Evolutionary conservation across 2,797 vertebrate species (phyloP).

Genomic region (Lithobates pipiens): DNA sequence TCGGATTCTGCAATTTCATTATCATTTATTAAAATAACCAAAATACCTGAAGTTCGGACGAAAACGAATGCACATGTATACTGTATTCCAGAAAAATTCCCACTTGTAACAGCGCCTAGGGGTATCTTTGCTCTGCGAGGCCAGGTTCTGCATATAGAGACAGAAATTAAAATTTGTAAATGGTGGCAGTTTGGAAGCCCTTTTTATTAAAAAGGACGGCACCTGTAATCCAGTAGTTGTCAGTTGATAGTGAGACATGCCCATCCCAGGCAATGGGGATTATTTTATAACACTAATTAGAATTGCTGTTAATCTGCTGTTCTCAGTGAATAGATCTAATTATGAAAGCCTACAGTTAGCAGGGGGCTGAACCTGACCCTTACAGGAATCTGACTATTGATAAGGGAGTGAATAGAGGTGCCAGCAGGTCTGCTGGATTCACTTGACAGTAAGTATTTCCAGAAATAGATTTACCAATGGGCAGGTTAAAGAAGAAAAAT

Average conservation of each 20-base stretch:
- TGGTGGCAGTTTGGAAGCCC: background rate
- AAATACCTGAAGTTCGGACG: too few relatives aligned
- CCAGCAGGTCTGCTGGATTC: constrained; percentile 38
- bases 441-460: background rate
- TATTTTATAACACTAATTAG: constrained; percentile 42
- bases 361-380: constrained; percentile 1
- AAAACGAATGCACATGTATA: too few relatives aligned
- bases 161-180: too few relatives aligned
- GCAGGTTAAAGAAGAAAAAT: background rate
- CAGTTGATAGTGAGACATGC: background rate
- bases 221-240: background rate
- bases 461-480: background rate
- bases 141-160: too few relatives aligned
- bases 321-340: constrained; percentile 20
- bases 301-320: background rate
- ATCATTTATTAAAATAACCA: too few relatives aligned
- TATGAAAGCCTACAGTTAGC: constrained; percentile 42
- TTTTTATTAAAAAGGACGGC: background rate
- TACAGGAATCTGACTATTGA: background rate
- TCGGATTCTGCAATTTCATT: too few relatives aligned
- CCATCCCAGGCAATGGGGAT: background rate
- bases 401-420: constrained; percentile 32
- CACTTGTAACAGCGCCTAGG: too few relatives aligned
- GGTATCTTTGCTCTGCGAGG: too few relatives aligned
- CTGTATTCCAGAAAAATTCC: too few relatives aligned